Base-by-base conservation (phyloP, 2,113 vertebrate genomes). In the Saccopteryx leptura region DNA sequence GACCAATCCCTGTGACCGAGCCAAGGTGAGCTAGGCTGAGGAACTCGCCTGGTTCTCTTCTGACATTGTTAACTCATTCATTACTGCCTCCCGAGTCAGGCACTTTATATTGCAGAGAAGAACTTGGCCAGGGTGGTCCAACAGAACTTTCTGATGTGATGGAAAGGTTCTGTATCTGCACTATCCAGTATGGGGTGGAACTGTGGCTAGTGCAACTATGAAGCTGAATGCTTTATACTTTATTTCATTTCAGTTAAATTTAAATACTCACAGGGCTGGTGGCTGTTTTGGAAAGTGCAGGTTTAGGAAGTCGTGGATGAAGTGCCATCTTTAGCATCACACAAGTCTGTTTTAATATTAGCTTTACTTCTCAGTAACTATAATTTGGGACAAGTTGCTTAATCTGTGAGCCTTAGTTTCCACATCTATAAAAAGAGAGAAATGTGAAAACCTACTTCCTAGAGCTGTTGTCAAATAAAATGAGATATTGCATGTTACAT, bases 141-240 rank as follows among this genome's bases (percentile, higher is more conserved):
- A 0, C 0, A 3, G 71, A 61, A 23, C 66, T 48, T n/a, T 28
- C 31, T 8, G 15, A 21, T 28, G 3, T 21, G 23, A 14, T 2
- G 13, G 66, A 4, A 17, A 5, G 23, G 12, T 48, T 52, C 52
- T 12, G 2, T 33, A 5, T 7, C 50, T 63, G 23, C 5, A 6
- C 65, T 52, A 4, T n/a, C 58, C 61, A 1, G 1, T 14, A 12
- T 0, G 5, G 31, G 14, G 15, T 6, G 8, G 0, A 26, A 31
- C 28, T 4, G 3, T 17, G 6, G 60, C 60, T 65, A 5, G 7
- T 54, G n/a, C 24, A 56, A 6, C 14, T 31, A 7, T 39, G 31
- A 50, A 48, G 14, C 31, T 54, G 75, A 60, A 1, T 9, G 31
- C 18, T 28, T 90, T 58, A 8, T 5, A 18, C 9, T 24, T 9